Evolutionary conservation across 2,113 vertebrate species (phyloP).

Genomic region (Callipepla californica): DNA sequence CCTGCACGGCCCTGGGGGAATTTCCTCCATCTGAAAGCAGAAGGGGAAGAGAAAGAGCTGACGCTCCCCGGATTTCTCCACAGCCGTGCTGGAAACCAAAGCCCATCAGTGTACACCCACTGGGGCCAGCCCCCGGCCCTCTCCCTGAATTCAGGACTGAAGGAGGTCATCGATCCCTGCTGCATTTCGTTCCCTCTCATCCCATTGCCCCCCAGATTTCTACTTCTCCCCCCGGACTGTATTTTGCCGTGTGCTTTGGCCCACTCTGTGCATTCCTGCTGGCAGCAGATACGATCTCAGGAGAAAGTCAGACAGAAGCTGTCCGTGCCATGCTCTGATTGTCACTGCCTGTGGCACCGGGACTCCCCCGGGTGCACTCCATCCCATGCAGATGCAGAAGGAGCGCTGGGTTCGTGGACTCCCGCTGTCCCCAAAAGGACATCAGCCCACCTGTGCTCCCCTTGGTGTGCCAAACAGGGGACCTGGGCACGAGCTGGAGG

Average conservation of each 20-base stretch:
- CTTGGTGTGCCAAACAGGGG: neutral
- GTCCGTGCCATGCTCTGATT: neutral
- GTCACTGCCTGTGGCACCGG: neutral
- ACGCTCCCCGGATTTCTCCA: constrained; percentile 14
- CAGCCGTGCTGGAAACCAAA: neutral
- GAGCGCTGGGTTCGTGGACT: neutral
- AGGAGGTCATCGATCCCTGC: neutral
- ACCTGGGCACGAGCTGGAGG: accelerated
- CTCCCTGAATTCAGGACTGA: neutral
- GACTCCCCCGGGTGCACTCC: neutral
- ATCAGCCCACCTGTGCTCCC: neutral
- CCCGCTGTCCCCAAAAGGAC: neutral
- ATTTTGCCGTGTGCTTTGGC: constrained; percentile 25
- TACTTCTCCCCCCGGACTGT: neutral
- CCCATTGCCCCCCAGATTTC: neutral
- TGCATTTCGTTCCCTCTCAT: neutral
- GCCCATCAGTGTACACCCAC: too few species aligned
- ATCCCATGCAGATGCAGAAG: neutral
- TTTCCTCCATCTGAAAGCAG: constrained; percentile 53
- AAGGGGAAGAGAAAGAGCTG: constrained; percentile 63
- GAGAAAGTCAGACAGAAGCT: constrained; percentile 46
- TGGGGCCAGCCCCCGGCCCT: neutral
- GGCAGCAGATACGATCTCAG: constrained; percentile 46
- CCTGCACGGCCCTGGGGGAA: neutral
- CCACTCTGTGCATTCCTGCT: constrained; percentile 31